These are phyloP conservation scores for Tanytarsus gracilentus DNA, from an alignment of 2,888 invertebrate genomes.

Conservation along the genomic window DNA sequence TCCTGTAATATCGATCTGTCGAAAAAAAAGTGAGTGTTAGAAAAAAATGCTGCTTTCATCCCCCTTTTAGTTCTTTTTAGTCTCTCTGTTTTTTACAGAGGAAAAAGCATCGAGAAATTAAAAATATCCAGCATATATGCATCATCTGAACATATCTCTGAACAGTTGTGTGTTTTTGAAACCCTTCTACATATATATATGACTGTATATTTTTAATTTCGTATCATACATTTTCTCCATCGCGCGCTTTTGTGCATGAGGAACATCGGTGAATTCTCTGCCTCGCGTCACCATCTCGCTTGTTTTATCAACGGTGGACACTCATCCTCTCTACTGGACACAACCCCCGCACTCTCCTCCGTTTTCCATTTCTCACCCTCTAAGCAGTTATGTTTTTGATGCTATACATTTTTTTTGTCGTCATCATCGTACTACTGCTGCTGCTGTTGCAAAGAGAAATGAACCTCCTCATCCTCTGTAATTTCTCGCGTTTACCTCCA, in stretches of 20 bases:
- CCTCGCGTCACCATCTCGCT: too few relatives aligned
- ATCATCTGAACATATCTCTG: slow-evolving; percentile 21
- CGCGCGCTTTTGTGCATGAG: background rate
- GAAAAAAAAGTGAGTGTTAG: slow-evolving; percentile 19
- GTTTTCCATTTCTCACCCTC: slow-evolving; percentile 11
- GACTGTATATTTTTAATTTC: background rate
- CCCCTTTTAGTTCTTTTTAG: background rate
- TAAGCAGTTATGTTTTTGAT: background rate
- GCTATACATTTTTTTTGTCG: background rate
- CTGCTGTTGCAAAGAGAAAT: too few relatives aligned
- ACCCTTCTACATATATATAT: background rate
- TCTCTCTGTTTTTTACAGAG: background rate
- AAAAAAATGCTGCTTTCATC: slow-evolving; percentile 11
- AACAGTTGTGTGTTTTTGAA: background rate
- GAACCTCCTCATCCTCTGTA: too few relatives aligned
- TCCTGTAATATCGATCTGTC: slow-evolving; percentile 15
- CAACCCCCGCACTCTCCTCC: background rate
- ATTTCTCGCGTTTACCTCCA: background rate
- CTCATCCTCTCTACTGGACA: background rate
- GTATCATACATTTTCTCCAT: background rate
- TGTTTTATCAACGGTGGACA: too few relatives aligned
- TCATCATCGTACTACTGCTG: too few relatives aligned
- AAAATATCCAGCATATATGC: slow-evolving; percentile 26
- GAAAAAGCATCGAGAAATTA: slow-evolving; percentile 22
- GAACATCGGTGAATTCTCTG: too few relatives aligned